Base-by-base conservation (phyloP, 2,113 vertebrate species). In the Neolamprologus hecqui region DNA sequence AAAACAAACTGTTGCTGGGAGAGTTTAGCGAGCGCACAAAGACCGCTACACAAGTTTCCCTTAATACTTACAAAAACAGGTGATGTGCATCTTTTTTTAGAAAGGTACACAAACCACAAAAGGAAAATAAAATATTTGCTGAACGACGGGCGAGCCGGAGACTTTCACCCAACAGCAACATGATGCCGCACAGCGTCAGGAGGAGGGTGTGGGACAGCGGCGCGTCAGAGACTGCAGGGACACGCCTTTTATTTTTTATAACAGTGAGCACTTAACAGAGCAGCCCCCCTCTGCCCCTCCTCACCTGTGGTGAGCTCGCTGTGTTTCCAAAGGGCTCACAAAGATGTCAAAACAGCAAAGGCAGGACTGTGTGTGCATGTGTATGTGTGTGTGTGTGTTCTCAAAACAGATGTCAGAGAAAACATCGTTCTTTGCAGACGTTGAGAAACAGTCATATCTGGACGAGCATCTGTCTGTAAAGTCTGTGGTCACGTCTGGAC, bases 121-220 rank as follows among this genome's bases (percentile, higher is more conserved):
- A 92, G 96, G 93, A 95, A 96, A 94, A 95, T 91, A 92, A 95
- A 96, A 97, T 96, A 96, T 96, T 96, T 95, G 88, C 91, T 93
- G 91, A 94, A 95, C 63, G 88, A 86, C 79, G 84, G 86, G 79
- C 75, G 84, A 95, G 87, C 68, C 75, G 53, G 68, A 89, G 79
- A 94, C 86, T 81, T 60, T 84, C 26, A 83, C 23, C 93, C 90
- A 92, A 95, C 85, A 91, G 91, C 88, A 53, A 80, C 92, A 84
- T 94, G 94, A 88, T 95, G 60, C 82, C 84, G 54, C 75, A 45
- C 63, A 42, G 47, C 33, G 55, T 84, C 81, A 55, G 82, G 80
- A 81, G 55, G 82, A 85, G 90, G 83, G 84, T 15, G 90, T 91
- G 82, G 88, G 90, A 91, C n/a, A 79, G 70, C 88, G 90, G 92